A percentile compares a stretch with the other conserved stretches of the same genome.
Evolutionary conservation across 2,113 vertebrate species (phyloP).

Genomic region (Etheostoma cragini): DNA sequence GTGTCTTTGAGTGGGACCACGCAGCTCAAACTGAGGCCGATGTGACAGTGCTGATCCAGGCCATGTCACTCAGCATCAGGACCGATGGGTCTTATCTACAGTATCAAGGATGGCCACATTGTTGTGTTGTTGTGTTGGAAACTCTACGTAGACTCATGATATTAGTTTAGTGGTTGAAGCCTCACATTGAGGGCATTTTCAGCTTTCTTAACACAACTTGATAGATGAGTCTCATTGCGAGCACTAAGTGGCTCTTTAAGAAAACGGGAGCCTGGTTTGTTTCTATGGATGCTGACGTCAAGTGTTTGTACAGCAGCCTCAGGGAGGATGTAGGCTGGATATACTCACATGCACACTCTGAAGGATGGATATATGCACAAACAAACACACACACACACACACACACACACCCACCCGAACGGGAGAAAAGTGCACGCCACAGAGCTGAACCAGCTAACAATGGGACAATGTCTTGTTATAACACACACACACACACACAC

Average conservation of each 20-base stretch:
- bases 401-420: neutral
- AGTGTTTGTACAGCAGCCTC: slow-evolving; percentile 22
- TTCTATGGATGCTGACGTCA: slow-evolving; percentile 19
- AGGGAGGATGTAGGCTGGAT: neutral
- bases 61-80: slow-evolving; percentile 47
- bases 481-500: too few species aligned
- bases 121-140: too few species aligned
- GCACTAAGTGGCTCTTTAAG: slow-evolving; percentile 17
- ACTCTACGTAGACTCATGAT: neutral
- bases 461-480: neutral
- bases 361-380: neutral
- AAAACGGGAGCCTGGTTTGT: slow-evolving; percentile 9
- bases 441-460: too few species aligned
- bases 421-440: too few species aligned
- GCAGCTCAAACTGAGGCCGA: slow-evolving; percentile 29
- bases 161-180: slow-evolving; percentile 14
- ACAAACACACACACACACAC: neutral
- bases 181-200: slow-evolving; percentile 4
- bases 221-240: slow-evolving; percentile 26
- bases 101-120: slow-evolving; percentile 4
- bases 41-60: neutral
- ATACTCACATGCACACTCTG: neutral
- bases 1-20: neutral
- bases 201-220: slow-evolving; percentile 16
- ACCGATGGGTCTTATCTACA: slow-evolving; percentile 26